Evolutionary conservation across 2,797 vertebrate genomes (phyloP), one percentile per base, ranked within the genome.

Genomic region (Enteromius viviparus): DNA sequence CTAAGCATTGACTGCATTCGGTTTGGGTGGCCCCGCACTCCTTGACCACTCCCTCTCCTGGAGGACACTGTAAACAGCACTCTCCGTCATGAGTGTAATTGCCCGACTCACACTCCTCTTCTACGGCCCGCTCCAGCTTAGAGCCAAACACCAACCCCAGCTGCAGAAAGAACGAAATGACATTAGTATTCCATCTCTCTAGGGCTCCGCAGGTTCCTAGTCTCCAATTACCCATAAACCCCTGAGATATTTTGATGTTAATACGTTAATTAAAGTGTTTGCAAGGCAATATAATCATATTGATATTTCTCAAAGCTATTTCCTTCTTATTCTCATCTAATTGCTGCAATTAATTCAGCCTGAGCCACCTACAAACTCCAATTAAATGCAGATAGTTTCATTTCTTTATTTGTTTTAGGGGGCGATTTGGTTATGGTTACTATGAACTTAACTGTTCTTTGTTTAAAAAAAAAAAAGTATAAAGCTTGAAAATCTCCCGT

Each of bases 51-150:
- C 98, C 98, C 82, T 99, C 97, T 1, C 98, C 97, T 34, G 96
- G 93, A 85, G 95, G 96, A 89, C 97, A 99, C 87, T 94, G 85
- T 83, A 84, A 86, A 89, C 98, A 99, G 94, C 97, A 99, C 69
- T 97, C 96, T 0, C 96, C 97, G 0, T 81, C 81, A 0, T 19
- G 14, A 0, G 97, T 97, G 93, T 93, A 97, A 84, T 92, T 87
- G 69, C 85, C 88, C 0, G 95, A 94, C 15, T 86, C 81, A 11
- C 98, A 99, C 17, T 86, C 77, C 0, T 94, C 90, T 74, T 94
- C 90, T 83, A 93, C 88, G 19, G 91, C 89, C 87, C 91, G 89
- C 34, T 94, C 85, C 21, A 91, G 91, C 90, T 93, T 93, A 0
- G 94, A 93, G 10, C 92, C 88, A 88, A 83, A 42, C 75, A 34